Evolutionary conservation across 37 sponge, comb jelly and placozoan species (phyloP), one percentile per base, ranked within the genome.

Genomic region (Tethya wilhelma): DNA sequence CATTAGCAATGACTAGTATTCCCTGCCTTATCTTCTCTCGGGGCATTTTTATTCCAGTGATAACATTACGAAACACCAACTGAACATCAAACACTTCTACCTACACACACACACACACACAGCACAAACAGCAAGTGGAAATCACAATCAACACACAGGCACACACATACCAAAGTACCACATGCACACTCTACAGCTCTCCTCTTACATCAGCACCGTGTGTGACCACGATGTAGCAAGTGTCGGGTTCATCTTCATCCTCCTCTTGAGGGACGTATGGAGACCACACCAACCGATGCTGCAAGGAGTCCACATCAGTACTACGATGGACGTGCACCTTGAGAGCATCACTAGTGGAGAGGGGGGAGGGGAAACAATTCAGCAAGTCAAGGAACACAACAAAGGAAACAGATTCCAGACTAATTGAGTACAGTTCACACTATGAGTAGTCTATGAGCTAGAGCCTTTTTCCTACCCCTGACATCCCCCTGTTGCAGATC

Each of bases 261-360:
- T 70, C 78, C 28, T 76, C 79, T 26, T 38, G 44, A 23, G 64
- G 34, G 33, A 90, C 80, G 39, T 87, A 83, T 23, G 94, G 94
- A 79, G 84, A 86, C 94, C 94, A 94, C 71, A 83, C 65, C 46
- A 94, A 79, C 0, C 88, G 79, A 41, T 90, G 92, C 59, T 77
- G 71, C 11, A 41, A 11, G 25, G 6, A 9, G 29, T 91, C 82
- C 4, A 76, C 63, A 19, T 72, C 32, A 33, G 59, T 39, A 42
- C 81, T 45, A 28, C 73, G 71, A 55, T 78, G 64, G n/a, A 73
- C 9, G 14, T 71, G 32, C 30, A 78, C 28, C 31, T 43, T 39
- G 38, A 87, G 62, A 0, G 62, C 68, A 30, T 67, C 72, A n/a
- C 67, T 69, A 28, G 49, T 22, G 31, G 63, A 26, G 53, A 14